phyloP scores from a whole-genome alignment of 2,113 vertebrate genomes.

The Calyptomena viridis region DNA sequence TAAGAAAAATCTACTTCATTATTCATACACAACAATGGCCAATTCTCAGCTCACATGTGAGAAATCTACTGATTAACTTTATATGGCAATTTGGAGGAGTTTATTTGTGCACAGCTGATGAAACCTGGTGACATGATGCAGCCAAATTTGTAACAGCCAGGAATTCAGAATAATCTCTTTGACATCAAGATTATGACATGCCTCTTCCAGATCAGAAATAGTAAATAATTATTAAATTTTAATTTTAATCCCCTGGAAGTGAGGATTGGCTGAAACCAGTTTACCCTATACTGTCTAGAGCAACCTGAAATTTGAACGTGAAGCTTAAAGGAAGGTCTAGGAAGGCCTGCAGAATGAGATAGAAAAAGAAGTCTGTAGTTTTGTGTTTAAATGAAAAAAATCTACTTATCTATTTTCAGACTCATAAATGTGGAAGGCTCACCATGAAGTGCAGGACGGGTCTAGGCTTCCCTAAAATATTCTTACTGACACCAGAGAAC shows the following conservation, averaged over 20 bases:
- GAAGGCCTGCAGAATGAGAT: background rate
- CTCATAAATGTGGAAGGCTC: background rate
- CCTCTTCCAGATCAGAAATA: background rate
- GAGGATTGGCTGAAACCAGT: background rate
- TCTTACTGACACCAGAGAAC: background rate
- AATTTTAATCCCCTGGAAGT: background rate
- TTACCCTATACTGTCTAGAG: background rate
- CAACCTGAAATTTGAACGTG: background rate
- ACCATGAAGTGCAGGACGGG: background rate
- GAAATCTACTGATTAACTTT: background rate
- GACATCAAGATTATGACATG: background rate
- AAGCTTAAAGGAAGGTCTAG: background rate
- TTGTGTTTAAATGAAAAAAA: background rate
- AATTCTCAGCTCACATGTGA: background rate
- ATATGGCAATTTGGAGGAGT: background rate
- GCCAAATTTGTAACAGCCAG: background rate
- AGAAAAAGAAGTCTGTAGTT: background rate
- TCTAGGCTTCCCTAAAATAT: background rate
- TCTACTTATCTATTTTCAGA: background rate
- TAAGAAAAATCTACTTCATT: background rate
- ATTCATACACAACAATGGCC: background rate
- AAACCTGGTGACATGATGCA: background rate
- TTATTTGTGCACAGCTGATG: too few relatives aligned
- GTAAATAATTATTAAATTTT: background rate
- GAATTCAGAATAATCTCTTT: background rate